Base-by-base conservation (phyloP, 2,113 vertebrate species). In the Serinus canaria region DNA sequence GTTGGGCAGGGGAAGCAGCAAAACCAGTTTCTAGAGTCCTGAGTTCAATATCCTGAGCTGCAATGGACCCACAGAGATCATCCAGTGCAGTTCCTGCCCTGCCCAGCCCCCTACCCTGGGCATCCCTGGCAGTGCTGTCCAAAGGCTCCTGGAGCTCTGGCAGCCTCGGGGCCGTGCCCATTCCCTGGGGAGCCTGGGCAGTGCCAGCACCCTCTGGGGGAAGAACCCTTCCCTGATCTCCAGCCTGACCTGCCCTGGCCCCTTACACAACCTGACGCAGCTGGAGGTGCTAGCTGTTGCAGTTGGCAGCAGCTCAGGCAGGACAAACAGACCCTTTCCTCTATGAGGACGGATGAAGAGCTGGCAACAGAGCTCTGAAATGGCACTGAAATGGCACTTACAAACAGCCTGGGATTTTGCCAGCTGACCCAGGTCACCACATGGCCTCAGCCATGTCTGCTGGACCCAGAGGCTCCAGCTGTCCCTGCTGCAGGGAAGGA, bases 261-360 rank as follows among this genome's bases (percentile, higher is more conserved):
- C 63, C 41, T 62, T 41, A 24, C 55, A 60, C 78, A 60, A 22
- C 20, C 62, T 60, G 62, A 23, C 78, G 46, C 46, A 60, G 67
- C 0, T 23, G 41, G 41, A 60, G 72, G 44, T 11, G 30, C 75
- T 2, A 25, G 63, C 69, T 81, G 44, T 7, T 10, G 59, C 37
- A 24, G 66, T 9, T 77, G 49, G 77, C 50, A 83, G 73, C 2
- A 9, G 46, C 52, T 77, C 2, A 56, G 1, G 1, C 12, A 5
- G 82, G 88, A 84, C 88, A 78, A 66, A 84, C 1, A 2, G 41
- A 53, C 13, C 3, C 46, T 33, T 15, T 37, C 47, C 73, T 37
- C 84, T 1, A 1, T 31, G n/a, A 52, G 78, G 64, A 39, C 0
- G 0, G 39, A 33, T 0, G 0, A 20, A 52, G 72, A 83, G 55